Conservation (phyloP, 2,113 vertebrate species). For the Anas platyrhynchos region DNA sequence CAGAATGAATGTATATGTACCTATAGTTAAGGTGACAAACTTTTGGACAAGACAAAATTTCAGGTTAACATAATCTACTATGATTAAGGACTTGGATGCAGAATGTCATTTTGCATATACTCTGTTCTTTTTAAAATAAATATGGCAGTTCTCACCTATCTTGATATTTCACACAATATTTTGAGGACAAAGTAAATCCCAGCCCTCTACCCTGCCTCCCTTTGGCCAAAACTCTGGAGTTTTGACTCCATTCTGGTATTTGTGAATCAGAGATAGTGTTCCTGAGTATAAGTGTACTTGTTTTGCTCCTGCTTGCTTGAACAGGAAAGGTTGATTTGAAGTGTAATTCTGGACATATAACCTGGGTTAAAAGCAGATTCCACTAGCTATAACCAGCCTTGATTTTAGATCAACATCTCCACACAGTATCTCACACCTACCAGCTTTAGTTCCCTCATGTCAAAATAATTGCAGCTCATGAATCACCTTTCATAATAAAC, state of each 20-base stretch:
- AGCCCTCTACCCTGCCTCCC: neutral
- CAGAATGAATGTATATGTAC: neutral
- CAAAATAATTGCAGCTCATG: neutral
- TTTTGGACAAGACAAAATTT: neutral
- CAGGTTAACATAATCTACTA: neutral
- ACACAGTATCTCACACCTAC: fast-evolving
- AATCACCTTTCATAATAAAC: neutral
- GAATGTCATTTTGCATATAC: neutral
- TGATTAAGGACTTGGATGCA: neutral
- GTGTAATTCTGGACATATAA: neutral
- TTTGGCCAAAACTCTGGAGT: neutral
- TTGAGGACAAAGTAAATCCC: neutral
- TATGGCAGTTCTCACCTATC: neutral
- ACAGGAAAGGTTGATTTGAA: neutral
- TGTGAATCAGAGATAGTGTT: neutral
- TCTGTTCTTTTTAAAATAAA: neutral
- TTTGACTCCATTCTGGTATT: neutral
- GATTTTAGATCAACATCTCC: neutral
- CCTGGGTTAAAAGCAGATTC: neutral
- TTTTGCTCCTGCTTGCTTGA: neutral
- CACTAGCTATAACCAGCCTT: neutral
- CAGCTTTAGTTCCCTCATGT: neutral
- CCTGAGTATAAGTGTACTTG: neutral
- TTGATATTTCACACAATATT: neutral
- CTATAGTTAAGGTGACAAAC: fast-evolving